Evolutionary conservation across 2,888 invertebrate genomes (phyloP).

Genomic region (Sylvicola cinctus): DNA sequence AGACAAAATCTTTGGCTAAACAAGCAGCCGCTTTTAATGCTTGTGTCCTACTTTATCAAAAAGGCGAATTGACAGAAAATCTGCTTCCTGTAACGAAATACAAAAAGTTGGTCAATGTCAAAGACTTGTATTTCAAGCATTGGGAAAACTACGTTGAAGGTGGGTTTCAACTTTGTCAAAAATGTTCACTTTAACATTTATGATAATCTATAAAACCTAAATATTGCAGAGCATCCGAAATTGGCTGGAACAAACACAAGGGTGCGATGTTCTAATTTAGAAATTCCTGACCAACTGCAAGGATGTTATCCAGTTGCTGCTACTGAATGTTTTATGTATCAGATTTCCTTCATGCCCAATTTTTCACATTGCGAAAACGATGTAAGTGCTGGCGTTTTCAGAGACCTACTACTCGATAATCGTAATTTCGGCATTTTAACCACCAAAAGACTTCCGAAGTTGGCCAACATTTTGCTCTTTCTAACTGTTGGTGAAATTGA

Average conservation of each 20-base stretch:
- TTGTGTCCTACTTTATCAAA: slow-evolving; percentile 46
- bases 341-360: too few species aligned
- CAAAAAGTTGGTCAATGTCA: slow-evolving; percentile 14
- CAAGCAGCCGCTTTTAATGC: slow-evolving; percentile 61
- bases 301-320: too few species aligned
- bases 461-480: slow-evolving; percentile 54
- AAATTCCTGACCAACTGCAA: too few species aligned
- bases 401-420: too few species aligned
- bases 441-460: slow-evolving; percentile 31
- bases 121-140: slow-evolving; percentile 37
- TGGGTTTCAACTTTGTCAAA: too few species aligned
- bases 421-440: slow-evolving; percentile 41
- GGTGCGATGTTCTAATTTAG: too few species aligned
- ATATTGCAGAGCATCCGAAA: too few species aligned
- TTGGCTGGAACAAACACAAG: too few species aligned
- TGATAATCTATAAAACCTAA: too few species aligned
- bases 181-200: too few species aligned
- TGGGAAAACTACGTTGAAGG: slow-evolving; percentile 25
- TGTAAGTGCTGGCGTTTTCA: too few species aligned
- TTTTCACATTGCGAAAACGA: slow-evolving; percentile 1
- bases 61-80: slow-evolving; percentile 49
- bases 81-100: slow-evolving; percentile 36
- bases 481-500: slow-evolving; percentile 39
- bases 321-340: too few species aligned
- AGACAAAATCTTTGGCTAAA: slow-evolving; percentile 43